Evolutionary conservation across 2,888 invertebrate genomes (phyloP), one percentile per base, ranked within the genome.

Genomic region (Hanleya hanleyi): DNA sequence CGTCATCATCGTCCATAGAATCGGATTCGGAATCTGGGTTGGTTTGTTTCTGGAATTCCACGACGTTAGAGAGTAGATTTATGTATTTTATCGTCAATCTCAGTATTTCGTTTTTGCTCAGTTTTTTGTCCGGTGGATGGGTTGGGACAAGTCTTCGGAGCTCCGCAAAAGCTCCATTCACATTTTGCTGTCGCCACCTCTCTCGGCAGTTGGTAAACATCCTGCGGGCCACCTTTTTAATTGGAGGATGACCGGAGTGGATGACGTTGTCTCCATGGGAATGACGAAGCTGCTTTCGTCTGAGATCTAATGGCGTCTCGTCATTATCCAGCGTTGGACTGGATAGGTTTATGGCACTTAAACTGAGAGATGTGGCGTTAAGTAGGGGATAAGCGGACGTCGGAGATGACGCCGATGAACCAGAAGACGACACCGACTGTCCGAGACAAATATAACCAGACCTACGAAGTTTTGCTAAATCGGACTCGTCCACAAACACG

Each of bases 171-270:
- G 98, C 98, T 0, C 97, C 97, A 82, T 97, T 97, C 0, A 98
- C 98, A 88, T 98, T 98, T 91, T 98, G 97, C 90, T 98, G 98
- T 0, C 98, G 92, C 97, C 97, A 98, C 12, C 98, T 93, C 91
- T 98, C 98, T 0, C 98, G 93, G 77, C 95, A 96, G 91, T 97
- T 98, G 7, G 97, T 97, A 90, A 97, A 97, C 69, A 96, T 81
- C 7, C 87, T 81, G 1, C 86, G 79, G 26, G 80, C 78, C n/a
- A 81, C 67, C 71, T 84, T 84, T 12, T 83, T 78, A 32, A 67
- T 67, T 5, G 74, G 76, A 26, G 49, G 37, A 26, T 47, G 50
- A 15, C 47, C 49, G 7, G 38, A 22, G 36, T 57, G 35, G 3
- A 61, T 61, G 33, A 65, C 36, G 61, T 72, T 66, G 75, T 49